These are phyloP conservation scores for Antheraea yamamai DNA, from an alignment of 2,888 invertebrate species.

Conservation along the genomic window DNA sequence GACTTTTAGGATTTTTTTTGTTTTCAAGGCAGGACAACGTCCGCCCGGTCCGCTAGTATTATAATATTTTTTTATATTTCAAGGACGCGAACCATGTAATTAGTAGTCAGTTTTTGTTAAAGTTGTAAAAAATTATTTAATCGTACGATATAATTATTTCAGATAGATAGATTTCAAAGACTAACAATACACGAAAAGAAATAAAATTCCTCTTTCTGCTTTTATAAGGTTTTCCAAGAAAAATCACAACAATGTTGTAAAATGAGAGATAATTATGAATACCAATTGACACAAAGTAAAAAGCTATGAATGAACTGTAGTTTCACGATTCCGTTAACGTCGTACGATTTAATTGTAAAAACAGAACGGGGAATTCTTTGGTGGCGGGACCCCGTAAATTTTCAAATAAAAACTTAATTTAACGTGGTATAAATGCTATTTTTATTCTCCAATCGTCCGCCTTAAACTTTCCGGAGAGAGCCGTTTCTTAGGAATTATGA, in stretches of 20 bases:
- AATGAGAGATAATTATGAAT: not conserved
- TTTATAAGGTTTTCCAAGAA: not conserved
- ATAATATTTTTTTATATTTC: too few species aligned
- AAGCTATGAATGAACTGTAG: not conserved
- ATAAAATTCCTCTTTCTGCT: not conserved
- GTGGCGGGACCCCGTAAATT: slow-evolving; percentile 56
- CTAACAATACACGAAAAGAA: not conserved
- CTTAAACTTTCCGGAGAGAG: slow-evolving; percentile 72
- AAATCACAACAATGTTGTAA: not conserved
- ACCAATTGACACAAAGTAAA: not conserved
- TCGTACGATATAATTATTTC: not conserved
- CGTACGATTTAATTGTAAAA: slow-evolving; percentile 18
- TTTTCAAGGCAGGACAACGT: too few species aligned
- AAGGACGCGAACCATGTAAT: too few species aligned
- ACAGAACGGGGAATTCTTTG: slow-evolving; percentile 19
- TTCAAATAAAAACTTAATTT: slow-evolving; percentile 73
- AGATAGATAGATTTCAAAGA: not conserved
- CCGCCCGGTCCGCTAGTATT: too few species aligned
- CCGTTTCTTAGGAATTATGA: slow-evolving; percentile 73
- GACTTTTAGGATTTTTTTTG: too few species aligned
- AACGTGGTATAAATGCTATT: slow-evolving; percentile 73
- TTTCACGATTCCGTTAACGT: slow-evolving; percentile 5
- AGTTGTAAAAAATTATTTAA: too few species aligned
- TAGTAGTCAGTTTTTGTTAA: too few species aligned
- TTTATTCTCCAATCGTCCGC: slow-evolving; percentile 73